These are phyloP conservation scores for Arenaria interpres DNA, from an alignment of 2,113 vertebrate genomes.

Conservation along the genomic window DNA sequence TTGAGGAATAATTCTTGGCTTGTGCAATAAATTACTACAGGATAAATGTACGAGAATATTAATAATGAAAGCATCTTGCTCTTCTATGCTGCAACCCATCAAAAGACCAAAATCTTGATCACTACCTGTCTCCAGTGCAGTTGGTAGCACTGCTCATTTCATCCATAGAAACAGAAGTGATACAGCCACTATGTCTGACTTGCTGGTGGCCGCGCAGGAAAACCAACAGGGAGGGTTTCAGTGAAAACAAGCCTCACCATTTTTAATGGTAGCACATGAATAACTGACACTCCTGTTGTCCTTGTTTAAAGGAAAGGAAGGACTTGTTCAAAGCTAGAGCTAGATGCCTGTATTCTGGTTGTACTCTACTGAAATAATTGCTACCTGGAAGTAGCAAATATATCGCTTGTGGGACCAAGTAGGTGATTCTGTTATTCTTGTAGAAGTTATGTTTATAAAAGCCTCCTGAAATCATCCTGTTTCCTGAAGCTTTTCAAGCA, in stretches of 20 bases:
- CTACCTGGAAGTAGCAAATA: neutral
- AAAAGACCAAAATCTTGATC: neutral
- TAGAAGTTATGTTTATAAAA: neutral
- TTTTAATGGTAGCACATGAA: neutral
- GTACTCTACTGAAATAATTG: neutral
- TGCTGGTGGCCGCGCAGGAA: neutral
- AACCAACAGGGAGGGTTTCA: neutral
- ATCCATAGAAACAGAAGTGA: neutral
- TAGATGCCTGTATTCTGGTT: neutral
- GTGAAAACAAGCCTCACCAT: neutral
- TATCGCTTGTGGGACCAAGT: neutral
- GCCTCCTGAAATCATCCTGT: neutral
- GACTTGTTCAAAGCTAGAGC: neutral
- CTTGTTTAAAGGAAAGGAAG: neutral
- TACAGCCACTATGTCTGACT: neutral
- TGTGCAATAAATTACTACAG: neutral
- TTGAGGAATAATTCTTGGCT: neutral
- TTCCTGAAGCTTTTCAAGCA: neutral
- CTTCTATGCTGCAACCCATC: neutral
- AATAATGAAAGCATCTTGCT: neutral
- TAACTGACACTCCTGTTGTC: neutral
- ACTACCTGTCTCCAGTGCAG: neutral
- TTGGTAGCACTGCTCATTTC: neutral
- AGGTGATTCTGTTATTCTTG: accelerated
- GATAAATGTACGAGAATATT: neutral